These are phyloP conservation scores for Epiblema foenella DNA, from an alignment of 2,888 invertebrate species.

Conservation along the genomic window DNA sequence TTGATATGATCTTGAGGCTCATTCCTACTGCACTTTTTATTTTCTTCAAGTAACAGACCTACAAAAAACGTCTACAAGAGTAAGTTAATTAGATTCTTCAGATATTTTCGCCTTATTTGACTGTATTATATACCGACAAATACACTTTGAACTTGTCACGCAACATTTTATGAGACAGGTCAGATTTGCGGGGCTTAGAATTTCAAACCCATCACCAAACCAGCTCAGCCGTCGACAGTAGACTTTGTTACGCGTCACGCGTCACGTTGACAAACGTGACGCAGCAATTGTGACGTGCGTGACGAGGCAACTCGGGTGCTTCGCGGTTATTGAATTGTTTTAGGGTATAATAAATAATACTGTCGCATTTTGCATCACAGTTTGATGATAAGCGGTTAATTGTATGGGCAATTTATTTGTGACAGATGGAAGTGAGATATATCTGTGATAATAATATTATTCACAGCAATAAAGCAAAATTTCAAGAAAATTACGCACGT, in stretches of 20 bases:
- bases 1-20: too few relatives aligned
- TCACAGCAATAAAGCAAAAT: too few relatives aligned
- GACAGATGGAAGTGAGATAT: constrained; percentile 9
- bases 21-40: too few relatives aligned
- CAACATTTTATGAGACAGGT: constrained; percentile 15
- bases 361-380: constrained; percentile 34
- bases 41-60: too few relatives aligned
- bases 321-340: constrained; percentile 42
- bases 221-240: constrained; percentile 33
- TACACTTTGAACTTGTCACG: not conserved
- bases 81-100: too few relatives aligned
- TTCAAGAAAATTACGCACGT: too few relatives aligned
- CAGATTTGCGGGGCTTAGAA: constrained; percentile 26
- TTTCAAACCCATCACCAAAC: constrained; percentile 25
- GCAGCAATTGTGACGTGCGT: constrained; percentile 37
- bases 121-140: not conserved
- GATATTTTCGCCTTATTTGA: not conserved
- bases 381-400: constrained; percentile 25
- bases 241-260: constrained; percentile 38
- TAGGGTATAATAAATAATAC: constrained; percentile 37
- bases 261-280: constrained; percentile 38
- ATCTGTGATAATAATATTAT: too few relatives aligned
- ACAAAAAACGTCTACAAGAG: too few relatives aligned
- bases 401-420: constrained; percentile 5
- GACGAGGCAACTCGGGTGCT: constrained; percentile 19